Evolutionary conservation across 2,888 invertebrate genomes (phyloP).

Genomic region (Rhagonycha fulva): DNA sequence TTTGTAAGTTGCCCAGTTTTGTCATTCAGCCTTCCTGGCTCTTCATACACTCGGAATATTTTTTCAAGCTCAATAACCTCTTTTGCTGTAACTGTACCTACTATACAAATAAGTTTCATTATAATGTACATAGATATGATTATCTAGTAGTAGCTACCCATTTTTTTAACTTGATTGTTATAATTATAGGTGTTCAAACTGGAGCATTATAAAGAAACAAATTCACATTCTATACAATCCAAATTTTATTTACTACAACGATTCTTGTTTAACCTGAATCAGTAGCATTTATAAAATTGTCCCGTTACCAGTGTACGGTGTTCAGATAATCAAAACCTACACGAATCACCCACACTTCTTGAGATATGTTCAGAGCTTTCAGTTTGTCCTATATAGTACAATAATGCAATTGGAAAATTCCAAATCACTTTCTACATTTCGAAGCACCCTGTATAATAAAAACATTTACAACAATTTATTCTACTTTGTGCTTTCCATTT

Average conservation of each 20-base stretch:
- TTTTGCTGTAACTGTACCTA: neutral
- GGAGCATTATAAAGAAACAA: neutral
- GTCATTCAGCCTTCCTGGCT: neutral
- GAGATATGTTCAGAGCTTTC: neutral
- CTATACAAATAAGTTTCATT: neutral
- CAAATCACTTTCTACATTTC: neutral
- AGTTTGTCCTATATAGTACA: neutral
- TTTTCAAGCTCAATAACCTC: neutral
- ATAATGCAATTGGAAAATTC: neutral
- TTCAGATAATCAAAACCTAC: conserved; percentile 3
- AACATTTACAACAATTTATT: neutral
- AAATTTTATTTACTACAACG: neutral
- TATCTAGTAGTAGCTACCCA: neutral
- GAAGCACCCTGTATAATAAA: neutral
- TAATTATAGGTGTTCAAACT: neutral
- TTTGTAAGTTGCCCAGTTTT: neutral
- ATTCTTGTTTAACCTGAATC: neutral
- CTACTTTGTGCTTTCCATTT: neutral
- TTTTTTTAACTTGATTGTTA: neutral
- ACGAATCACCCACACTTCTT: neutral
- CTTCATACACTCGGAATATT: neutral
- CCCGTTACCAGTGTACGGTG: neutral
- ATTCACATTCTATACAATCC: neutral
- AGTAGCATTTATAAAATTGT: neutral
- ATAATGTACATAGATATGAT: neutral